Conservation (phyloP, 2,113 vertebrate species). For the Nansenia antarctica region DNA sequence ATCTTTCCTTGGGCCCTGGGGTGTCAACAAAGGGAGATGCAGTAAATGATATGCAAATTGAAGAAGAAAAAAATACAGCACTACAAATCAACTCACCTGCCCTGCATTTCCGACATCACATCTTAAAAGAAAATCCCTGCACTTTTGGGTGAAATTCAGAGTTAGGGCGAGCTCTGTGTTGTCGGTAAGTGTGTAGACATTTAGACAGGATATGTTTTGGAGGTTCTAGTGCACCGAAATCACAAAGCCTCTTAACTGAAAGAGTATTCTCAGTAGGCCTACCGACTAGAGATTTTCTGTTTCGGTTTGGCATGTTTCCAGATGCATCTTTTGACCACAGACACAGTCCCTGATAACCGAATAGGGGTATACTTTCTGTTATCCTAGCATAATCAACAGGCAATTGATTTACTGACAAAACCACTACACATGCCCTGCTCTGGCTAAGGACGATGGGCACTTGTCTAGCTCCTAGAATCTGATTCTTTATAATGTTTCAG, state of each 20-base stretch:
- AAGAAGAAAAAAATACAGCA: constrained; percentile 51
- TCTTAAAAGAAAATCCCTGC: constrained; percentile 67
- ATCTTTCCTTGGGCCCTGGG: constrained; percentile 75
- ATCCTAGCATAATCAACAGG: background rate
- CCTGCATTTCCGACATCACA: constrained; percentile 67
- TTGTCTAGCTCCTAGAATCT: background rate
- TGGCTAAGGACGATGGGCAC: constrained; percentile 18
- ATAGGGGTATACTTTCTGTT: background rate
- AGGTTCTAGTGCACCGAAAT: constrained; percentile 59
- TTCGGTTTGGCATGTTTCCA: no score
- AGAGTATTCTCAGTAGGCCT: no score
- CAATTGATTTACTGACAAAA: constrained; percentile 23
- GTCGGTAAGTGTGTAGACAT: constrained; percentile 36
- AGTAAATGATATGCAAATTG: constrained; percentile 83
- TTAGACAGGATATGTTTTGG: constrained; percentile 30
- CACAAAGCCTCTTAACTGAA: constrained; percentile 56
- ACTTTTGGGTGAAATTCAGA: constrained; percentile 70
- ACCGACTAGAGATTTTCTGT: no score
- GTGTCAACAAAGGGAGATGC: constrained; percentile 82
- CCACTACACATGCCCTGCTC: constrained; percentile 2
- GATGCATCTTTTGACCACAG: constrained; percentile 46
- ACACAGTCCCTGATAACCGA: constrained; percentile 38
- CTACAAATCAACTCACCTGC: constrained; percentile 70
- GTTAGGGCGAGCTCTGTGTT: constrained; percentile 56
- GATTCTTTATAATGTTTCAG: background rate